phyloP scores from a whole-genome alignment of 2,888 invertebrate species.

The Synanthedon tipuliformis region DNA sequence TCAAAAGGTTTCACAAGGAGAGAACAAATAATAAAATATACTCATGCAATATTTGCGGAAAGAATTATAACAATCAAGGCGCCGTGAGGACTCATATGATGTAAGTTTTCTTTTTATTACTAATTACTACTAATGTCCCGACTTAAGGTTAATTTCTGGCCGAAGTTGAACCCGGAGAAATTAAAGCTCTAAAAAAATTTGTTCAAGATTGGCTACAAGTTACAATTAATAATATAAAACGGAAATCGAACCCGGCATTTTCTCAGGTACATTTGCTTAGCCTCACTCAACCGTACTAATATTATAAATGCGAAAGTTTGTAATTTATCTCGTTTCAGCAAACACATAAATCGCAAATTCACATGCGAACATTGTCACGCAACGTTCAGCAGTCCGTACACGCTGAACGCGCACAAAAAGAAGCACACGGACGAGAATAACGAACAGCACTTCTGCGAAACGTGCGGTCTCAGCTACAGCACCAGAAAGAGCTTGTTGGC shows the following conservation, averaged over 20 bases:
- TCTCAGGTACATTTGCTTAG: not conserved
- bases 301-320: too few relatives aligned
- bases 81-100: slow-evolving; percentile 51
- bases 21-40: slow-evolving; percentile 21
- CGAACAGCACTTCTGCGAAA: slow-evolving; percentile 16
- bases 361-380: slow-evolving; percentile 30
- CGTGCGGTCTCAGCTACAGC: slow-evolving; percentile 23
- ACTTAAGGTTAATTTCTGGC: too few relatives aligned
- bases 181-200: too few relatives aligned
- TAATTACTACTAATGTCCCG: too few relatives aligned
- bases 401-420: slow-evolving; percentile 32
- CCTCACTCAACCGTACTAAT: too few relatives aligned
- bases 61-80: slow-evolving; percentile 28
- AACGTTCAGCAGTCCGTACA: slow-evolving; percentile 43
- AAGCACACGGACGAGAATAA: slow-evolving; percentile 13
- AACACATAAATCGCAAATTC: slow-evolving; percentile 45
- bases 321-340: too few relatives aligned
- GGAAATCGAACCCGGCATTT: too few relatives aligned
- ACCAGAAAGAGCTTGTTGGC: slow-evolving; percentile 31
- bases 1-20: slow-evolving; percentile 35
- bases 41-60: slow-evolving; percentile 43
- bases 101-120: slow-evolving; percentile 21
- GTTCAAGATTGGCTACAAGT: too few relatives aligned
- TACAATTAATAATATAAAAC: too few relatives aligned
- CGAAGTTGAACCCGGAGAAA: too few relatives aligned